Base-by-base conservation (phyloP, 2,888 invertebrate genomes). In the Tortrix viridana region DNA sequence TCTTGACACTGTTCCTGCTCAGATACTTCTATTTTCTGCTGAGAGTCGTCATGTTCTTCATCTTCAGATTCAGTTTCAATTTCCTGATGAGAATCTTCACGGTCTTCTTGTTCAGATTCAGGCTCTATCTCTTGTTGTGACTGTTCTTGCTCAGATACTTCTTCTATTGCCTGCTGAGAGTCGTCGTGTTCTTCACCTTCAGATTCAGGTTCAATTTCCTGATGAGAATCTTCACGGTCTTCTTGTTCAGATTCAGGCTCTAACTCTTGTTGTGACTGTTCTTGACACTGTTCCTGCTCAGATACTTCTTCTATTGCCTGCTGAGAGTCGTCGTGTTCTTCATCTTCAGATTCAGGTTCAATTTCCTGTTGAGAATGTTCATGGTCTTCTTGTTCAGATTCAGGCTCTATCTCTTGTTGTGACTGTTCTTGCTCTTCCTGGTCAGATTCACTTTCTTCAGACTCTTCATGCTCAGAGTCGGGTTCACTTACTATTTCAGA, bases 391-490 rank as follows among this genome's bases (percentile, higher is more conserved):
- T 26, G 19, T 6, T 55, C 55, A 1, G 76, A 68, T 53, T 80
- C 78, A 0, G 79, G 81, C 2, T 85, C 82, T 66, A 80, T 82
- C 0, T 81, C 80, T 69, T 72, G 73, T 3, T 83, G 81, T 37
- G 49, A 57, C 37, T 55, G 52, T 48, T 54, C 60, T 2, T 47
- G 49, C 3, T 56, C 56, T 19, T 62, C 61, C 18, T 50, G 47
- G 9, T 55, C 22, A 20, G 55, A 44, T 37, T 49, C 47, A 47
- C n/a, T 22, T 18, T 61, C 55, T 18, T 55, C 53, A 41, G 38
- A 53, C n/a, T 43, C 41, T 38, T 53, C 37, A 16, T 53, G 22
- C 23, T 60, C 20, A 19, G 43, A 50, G 5, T 43, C 57, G 53
- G 61, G 58, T 1, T 54, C 44, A n/a, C 57, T 53, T n/a, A n/a